Evolutionary conservation across 2,888 invertebrate genomes (phyloP), one percentile per base, ranked within the genome.

Genomic region (Neoitamus cyanurus): DNA sequence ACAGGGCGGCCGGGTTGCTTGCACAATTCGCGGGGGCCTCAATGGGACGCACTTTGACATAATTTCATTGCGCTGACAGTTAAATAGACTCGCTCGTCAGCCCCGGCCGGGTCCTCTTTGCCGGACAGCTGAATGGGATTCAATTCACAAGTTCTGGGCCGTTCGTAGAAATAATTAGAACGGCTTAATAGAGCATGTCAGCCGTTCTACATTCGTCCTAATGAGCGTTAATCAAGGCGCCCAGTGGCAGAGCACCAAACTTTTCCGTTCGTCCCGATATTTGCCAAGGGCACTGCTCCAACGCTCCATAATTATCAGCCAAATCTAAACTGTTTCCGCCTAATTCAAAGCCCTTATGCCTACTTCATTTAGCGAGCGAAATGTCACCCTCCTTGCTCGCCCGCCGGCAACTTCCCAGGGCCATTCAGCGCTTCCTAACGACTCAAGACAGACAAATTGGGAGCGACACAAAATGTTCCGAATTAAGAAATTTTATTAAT

Each of bases 401-500:
- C 34, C 37, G 30, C n/a, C 42, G 36, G 75, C 42, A 70, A 46
- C 48, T 69, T n/a, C 37, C 48, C 77, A 9, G 20, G 20, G 68
- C 78, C 31, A 77, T 80, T 42, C 20, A 68, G 58, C 30, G 20
- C 36, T 28, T 36, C 13, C 69, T 37, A 70, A 85, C 84, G 84
- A 85, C 84, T 85, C 78, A 85, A 78, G 78, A 70, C 83, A 83
- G 84, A 85, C 84, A 85, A 85, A 85, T 85, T 85, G 85, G 83
- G 83, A 83, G 83, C 84, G 85, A 85, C 85, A 84, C 84, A 84
- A 70, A 85, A 84, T 83, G 77, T 85, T 77, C 84, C 75, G 84
- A 85, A 85, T 85, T 85, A 85, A 85, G 85, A 83, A 85, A 85
- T 85, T 85, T 85, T 85, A 85, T 85, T 85, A 85, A 85, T 85